These are phyloP conservation scores for Ictalurus furcatus DNA, from an alignment of 2,113 vertebrate genomes.

Conservation along the genomic window DNA sequence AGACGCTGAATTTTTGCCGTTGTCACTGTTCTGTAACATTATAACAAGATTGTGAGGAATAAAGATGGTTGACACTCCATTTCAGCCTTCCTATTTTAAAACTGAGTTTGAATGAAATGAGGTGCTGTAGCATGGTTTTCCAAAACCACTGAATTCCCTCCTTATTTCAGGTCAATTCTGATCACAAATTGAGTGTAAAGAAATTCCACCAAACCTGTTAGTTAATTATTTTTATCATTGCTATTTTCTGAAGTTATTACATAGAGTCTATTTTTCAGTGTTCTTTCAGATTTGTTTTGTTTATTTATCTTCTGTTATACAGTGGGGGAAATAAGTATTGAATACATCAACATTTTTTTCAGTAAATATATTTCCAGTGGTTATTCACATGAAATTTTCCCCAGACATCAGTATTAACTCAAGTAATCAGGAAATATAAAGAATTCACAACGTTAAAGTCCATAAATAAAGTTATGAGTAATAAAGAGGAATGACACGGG, in stretches of 20 bases:
- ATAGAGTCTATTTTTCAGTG: neutral
- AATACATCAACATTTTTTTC: too few species aligned
- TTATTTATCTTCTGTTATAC: neutral
- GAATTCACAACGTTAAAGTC: too few species aligned
- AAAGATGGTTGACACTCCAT: neutral
- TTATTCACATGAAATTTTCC: too few species aligned
- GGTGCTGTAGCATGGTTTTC: neutral
- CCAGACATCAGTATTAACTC: too few species aligned
- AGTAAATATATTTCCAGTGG: too few species aligned
- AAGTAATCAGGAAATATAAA: too few species aligned
- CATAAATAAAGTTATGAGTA: too few species aligned
- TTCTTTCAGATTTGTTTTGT: neutral
- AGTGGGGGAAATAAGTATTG: neutral
- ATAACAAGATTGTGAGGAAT: conserved; percentile 16
- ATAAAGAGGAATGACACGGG: too few species aligned
- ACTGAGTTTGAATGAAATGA: neutral
- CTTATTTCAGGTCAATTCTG: neutral
- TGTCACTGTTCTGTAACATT: conserved; percentile 30
- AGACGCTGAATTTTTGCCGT: conserved; percentile 40
- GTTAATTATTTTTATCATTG: neutral
- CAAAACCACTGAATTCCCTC: neutral
- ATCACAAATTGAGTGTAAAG: neutral
- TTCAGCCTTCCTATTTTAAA: neutral
- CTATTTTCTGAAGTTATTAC: neutral
- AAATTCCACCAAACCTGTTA: neutral